phyloP scores from a whole-genome alignment of 2,888 invertebrate genomes.

The Zaprionus bogoriensis region DNA sequence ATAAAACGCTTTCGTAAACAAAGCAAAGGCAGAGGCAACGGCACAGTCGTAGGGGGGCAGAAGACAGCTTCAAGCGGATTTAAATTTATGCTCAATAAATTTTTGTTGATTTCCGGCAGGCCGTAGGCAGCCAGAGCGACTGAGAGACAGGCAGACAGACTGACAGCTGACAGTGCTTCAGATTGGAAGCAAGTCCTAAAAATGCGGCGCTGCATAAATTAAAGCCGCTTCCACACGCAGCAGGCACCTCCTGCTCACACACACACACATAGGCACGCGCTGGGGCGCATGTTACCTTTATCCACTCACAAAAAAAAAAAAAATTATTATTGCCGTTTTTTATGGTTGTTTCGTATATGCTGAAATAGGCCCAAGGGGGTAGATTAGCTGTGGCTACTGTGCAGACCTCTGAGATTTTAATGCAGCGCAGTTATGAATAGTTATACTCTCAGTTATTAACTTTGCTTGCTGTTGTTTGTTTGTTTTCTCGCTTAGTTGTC shows the following conservation, averaged over 20 bases:
- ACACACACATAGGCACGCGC: neutral
- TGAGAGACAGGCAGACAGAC: neutral
- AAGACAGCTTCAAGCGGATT: slow-evolving; percentile 57
- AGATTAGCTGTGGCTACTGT: neutral
- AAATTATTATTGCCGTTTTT: slow-evolving; percentile 63
- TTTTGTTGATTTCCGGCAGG: slow-evolving; percentile 72
- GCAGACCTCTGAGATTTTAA: too few species aligned
- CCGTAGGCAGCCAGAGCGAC: too few species aligned
- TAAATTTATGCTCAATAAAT: slow-evolving; percentile 79
- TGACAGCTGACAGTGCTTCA: neutral
- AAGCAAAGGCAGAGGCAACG: slow-evolving; percentile 31
- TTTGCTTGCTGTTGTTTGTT: too few species aligned
- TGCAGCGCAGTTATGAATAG: too few species aligned
- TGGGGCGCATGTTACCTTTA: slow-evolving; percentile 47
- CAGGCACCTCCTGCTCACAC: slow-evolving; percentile 10
- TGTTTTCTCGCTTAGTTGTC: too few species aligned
- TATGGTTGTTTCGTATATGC: slow-evolving; percentile 44
- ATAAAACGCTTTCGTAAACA: slow-evolving; percentile 71
- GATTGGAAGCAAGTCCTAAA: slow-evolving; percentile 22
- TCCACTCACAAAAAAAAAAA: too few species aligned
- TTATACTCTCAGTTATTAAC: too few species aligned
- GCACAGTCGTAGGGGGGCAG: slow-evolving; percentile 23
- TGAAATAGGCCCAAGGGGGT: slow-evolving; percentile 1
- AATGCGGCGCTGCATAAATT: slow-evolving; percentile 73
- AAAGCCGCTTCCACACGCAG: slow-evolving; percentile 20